These are phyloP conservation scores for Caenorhabditis sp. DNA, from an alignment of 2,888 invertebrate species.

Conservation along the genomic window DNA sequence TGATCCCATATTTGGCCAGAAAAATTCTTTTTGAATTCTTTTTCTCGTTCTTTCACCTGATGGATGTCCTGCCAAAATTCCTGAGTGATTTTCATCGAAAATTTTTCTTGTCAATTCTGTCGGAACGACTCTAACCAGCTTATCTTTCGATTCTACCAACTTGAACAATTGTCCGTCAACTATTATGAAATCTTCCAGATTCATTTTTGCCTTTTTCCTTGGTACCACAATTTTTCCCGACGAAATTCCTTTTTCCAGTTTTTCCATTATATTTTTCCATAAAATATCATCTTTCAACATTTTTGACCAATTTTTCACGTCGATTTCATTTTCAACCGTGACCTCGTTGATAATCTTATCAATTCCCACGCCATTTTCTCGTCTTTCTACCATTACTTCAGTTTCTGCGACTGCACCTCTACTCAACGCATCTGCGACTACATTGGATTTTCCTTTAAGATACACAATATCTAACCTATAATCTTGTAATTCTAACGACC, in stretches of 20 bases:
- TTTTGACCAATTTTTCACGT: too few species aligned
- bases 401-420: conserved; percentile 11
- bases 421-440: conserved; percentile 28
- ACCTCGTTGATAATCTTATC: too few species aligned
- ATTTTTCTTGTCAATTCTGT: conserved; percentile 4
- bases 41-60: neutral
- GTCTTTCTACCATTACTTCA: too few species aligned
- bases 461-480: conserved; percentile 9
- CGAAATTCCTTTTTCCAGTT: neutral
- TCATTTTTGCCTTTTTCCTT: too few species aligned
- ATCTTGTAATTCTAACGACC: conserved; percentile 13
- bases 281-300: neutral
- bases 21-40: conserved; percentile 10
- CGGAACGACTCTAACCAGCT: conserved; percentile 21
- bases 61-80: conserved; percentile 15
- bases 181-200: too few species aligned
- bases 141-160: neutral
- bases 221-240: too few species aligned
- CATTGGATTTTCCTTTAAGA: conserved; percentile 15
- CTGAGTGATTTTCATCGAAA: conserved; percentile 9
- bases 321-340: too few species aligned
- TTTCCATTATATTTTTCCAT: neutral
- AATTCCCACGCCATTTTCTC: too few species aligned
- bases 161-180: neutral
- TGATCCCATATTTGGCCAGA: conserved; percentile 26